Percentiles rank a stretch among this genome's conserved stretches.
phyloP scores from a whole-genome alignment of 2,888 invertebrate species.

The Thymelicus lineola region DNA sequence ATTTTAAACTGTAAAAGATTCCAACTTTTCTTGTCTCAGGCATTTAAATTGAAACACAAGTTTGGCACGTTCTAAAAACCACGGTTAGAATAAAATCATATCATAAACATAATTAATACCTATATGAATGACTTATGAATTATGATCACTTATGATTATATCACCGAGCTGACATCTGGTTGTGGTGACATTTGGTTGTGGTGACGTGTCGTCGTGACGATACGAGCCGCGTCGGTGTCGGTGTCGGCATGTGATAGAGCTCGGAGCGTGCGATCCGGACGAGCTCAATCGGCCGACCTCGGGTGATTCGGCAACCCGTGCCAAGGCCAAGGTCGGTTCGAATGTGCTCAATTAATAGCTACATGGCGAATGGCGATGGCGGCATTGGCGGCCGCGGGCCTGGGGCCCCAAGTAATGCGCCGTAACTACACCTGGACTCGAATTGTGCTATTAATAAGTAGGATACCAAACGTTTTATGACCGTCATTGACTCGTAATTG shows the following conservation, averaged over 20 bases:
- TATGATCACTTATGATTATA: neutral
- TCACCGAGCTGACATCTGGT: neutral
- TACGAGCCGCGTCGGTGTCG: neutral
- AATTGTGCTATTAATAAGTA: neutral
- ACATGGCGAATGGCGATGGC: conserved; percentile 40
- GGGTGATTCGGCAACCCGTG: conserved; percentile 78
- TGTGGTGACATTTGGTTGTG: neutral
- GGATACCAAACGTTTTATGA: neutral
- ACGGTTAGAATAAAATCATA: too few relatives aligned
- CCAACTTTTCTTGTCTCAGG: too few relatives aligned
- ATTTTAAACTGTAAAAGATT: too few relatives aligned
- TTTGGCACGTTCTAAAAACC: too few relatives aligned
- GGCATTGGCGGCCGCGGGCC: conserved; percentile 53
- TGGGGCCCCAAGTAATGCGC: conserved; percentile 43
- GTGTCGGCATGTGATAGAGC: conserved; percentile 45
- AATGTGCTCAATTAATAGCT: conserved; percentile 74
- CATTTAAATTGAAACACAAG: too few relatives aligned
- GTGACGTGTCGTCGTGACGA: conserved; percentile 31
- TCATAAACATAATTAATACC: too few relatives aligned
- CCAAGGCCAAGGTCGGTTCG: conserved; percentile 81
- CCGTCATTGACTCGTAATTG: neutral
- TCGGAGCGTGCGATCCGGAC: conserved; percentile 81
- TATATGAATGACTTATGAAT: neutral
- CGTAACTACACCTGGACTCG: conserved; percentile 27
- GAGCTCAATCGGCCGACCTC: conserved; percentile 79